A percentile compares a stretch with the other conserved stretches of the same genome.
phyloP scores from a whole-genome alignment of 2,888 invertebrate species.

The Amphimallon solstitiale region DNA sequence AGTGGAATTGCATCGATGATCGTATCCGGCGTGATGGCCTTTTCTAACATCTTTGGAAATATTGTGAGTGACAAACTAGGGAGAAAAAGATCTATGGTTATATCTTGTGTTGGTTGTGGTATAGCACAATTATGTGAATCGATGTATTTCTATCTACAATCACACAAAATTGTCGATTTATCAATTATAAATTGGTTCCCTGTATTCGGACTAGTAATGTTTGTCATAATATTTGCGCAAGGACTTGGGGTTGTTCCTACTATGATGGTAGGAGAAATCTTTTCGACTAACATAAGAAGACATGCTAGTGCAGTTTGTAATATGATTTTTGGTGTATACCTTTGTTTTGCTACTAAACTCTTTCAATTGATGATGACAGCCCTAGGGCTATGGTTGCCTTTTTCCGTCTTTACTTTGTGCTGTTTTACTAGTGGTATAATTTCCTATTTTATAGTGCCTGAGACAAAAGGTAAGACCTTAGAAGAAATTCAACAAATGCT shows the following conservation, averaged over 20 bases:
- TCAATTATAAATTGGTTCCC: slow-evolving; percentile 53
- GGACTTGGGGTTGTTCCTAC: slow-evolving; percentile 55
- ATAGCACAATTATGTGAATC: slow-evolving; percentile 46
- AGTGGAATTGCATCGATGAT: slow-evolving; percentile 54
- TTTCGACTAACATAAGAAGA: slow-evolving; percentile 54
- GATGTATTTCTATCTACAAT: slow-evolving; percentile 51
- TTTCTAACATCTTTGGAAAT: slow-evolving; percentile 43
- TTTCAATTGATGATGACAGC: slow-evolving; percentile 53
- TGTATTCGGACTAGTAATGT: slow-evolving; percentile 53
- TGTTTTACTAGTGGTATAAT: too few relatives aligned
- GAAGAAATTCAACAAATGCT: too few relatives aligned
- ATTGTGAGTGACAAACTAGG: slow-evolving; percentile 40
- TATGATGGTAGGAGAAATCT: slow-evolving; percentile 54
- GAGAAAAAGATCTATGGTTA: slow-evolving; percentile 49
- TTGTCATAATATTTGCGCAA: slow-evolving; percentile 48
- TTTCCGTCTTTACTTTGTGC: too few relatives aligned
- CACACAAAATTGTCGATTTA: slow-evolving; percentile 46
- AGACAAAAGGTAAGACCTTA: too few relatives aligned
- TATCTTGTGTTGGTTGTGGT: slow-evolving; percentile 48
- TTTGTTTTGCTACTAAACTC: slow-evolving; percentile 50
- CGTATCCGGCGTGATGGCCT: slow-evolving; percentile 44
- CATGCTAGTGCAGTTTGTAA: slow-evolving; percentile 52
- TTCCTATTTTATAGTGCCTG: too few relatives aligned
- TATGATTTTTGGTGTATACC: slow-evolving; percentile 49
- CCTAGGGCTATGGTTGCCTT: slow-evolving; percentile 55